phyloP scores from a whole-genome alignment of 2,797 vertebrate genomes.

The Sphenopsis melanotis region DNA sequence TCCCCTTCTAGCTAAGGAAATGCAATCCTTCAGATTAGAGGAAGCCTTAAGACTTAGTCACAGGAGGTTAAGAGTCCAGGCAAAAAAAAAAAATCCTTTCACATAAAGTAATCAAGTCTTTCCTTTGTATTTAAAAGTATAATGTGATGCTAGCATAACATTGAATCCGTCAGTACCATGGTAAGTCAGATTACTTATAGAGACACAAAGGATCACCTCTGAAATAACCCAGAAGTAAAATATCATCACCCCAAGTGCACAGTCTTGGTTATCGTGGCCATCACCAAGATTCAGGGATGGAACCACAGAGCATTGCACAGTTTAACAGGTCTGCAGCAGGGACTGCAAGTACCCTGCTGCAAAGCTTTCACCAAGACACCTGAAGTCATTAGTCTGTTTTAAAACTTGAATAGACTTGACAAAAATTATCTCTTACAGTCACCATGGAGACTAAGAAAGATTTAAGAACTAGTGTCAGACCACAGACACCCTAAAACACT shows the following conservation, averaged over 20 bases:
- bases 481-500: neutral
- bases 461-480: neutral
- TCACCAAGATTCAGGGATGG: neutral
- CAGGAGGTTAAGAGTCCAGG: neutral
- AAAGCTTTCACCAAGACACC: neutral
- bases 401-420: neutral
- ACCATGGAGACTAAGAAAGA: neutral
- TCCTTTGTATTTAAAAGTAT: neutral
- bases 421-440: neutral
- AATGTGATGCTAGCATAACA: neutral
- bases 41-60: neutral
- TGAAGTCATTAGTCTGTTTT: neutral
- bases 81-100: neutral
- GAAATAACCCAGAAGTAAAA: neutral
- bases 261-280: neutral
- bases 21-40: neutral
- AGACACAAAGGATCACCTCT: neutral
- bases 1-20: neutral
- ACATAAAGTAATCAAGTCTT: neutral
- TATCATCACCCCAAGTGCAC: accelerated
- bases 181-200: neutral
- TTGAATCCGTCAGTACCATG: accelerated
- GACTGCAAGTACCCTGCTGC: neutral
- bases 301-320: neutral
- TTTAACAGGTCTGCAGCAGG: neutral